A percentile compares a stretch with the other conserved stretches of the same genome.
These are phyloP conservation scores for Intellagama lesueurii DNA, from an alignment of 2,797 vertebrate species.

Conservation along the genomic window DNA sequence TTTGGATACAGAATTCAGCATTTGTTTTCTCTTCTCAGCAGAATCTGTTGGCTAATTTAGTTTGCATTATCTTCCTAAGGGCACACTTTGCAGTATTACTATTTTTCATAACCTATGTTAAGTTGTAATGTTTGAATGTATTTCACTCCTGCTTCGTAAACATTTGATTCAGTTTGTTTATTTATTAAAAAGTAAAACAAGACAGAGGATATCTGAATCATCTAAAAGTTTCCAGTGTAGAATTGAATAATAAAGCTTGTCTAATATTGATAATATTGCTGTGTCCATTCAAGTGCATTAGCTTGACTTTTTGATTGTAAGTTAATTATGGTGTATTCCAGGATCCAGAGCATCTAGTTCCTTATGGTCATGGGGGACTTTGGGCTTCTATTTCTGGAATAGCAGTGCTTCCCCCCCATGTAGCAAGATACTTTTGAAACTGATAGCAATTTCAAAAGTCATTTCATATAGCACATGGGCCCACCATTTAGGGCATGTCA, in stretches of 20 bases:
- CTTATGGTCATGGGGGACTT: background rate
- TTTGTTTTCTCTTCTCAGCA: no score
- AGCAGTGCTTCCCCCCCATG: no score
- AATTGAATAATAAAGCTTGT: background rate
- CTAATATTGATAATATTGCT: no score
- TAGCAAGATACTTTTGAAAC: background rate
- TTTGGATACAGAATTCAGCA: no score
- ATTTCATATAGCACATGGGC: background rate
- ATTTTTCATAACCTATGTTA: no score
- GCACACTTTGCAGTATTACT: background rate
- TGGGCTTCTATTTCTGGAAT: background rate
- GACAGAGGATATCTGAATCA: background rate
- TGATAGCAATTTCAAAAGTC: background rate
- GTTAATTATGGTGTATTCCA: no score
- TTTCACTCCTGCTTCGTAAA: rapidly evolving
- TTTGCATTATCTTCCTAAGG: no score
- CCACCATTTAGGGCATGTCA: no score
- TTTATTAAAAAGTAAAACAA: background rate
- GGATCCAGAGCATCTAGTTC: background rate
- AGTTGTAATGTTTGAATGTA: background rate
- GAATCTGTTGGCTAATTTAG: no score
- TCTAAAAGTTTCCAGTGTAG: background rate
- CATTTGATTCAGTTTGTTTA: background rate
- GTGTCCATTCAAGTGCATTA: no score
- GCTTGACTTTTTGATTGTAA: no score